These are phyloP conservation scores for Macheiramphus alcinus DNA, from an alignment of 2,113 vertebrate species.

Conservation along the genomic window DNA sequence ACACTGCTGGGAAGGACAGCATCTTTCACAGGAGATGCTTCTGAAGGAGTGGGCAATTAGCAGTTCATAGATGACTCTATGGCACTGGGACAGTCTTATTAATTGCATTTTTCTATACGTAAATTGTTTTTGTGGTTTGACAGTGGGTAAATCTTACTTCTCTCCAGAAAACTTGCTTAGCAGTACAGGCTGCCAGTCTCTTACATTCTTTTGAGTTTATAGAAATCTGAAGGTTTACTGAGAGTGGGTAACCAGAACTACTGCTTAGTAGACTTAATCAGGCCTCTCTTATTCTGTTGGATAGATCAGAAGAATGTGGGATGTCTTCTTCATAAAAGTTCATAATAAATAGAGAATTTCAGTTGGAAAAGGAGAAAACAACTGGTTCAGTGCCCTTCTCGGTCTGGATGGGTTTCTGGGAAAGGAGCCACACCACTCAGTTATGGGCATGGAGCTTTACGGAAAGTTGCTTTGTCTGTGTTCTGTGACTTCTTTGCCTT, in stretches of 20 bases:
- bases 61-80: not conserved
- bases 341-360: not conserved
- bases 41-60: not conserved
- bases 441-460: not conserved
- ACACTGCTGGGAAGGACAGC: too few relatives aligned
- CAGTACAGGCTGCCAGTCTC: not conserved
- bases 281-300: not conserved
- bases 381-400: not conserved
- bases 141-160: not conserved
- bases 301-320: not conserved
- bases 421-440: not conserved
- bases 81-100: not conserved
- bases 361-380: not conserved
- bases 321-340: not conserved
- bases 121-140: not conserved
- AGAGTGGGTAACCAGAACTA: not conserved
- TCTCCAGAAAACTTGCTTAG: not conserved
- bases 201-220: not conserved
- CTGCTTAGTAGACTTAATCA: not conserved
- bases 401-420: not conserved
- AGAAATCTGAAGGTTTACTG: not conserved
- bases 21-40: not conserved
- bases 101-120: not conserved
- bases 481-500: not conserved
- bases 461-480: not conserved